phyloP scores from a whole-genome alignment of 2,113 vertebrate species.

The Delphinapterus leucas region DNA sequence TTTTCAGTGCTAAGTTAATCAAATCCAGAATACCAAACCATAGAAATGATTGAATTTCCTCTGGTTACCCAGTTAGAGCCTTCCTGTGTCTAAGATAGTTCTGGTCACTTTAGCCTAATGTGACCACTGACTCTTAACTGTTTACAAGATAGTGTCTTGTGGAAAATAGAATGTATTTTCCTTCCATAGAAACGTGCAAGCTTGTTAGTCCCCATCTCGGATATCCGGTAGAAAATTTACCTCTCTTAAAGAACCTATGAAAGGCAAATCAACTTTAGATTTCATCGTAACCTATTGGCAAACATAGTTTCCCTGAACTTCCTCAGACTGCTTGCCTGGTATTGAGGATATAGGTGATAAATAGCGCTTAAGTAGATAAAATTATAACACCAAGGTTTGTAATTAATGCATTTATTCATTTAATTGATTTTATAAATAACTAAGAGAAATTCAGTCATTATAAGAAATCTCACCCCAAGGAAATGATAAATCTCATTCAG shows the following conservation, averaged over 20 bases:
- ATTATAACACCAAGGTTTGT: neutral
- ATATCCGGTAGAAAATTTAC: neutral
- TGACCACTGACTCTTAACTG: neutral
- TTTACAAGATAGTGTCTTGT: neutral
- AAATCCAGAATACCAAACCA: neutral
- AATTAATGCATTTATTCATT: neutral
- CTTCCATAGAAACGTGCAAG: neutral
- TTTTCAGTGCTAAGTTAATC: neutral
- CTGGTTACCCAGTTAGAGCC: neutral
- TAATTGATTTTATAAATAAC: neutral
- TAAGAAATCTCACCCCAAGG: neutral
- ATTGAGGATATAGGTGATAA: neutral
- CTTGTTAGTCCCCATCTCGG: neutral
- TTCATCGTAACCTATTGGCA: neutral
- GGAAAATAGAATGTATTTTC: neutral
- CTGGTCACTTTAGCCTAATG: neutral
- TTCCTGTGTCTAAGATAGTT: neutral
- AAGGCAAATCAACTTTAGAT: neutral
- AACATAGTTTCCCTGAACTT: neutral
- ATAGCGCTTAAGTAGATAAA: neutral
- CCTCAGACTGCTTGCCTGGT: neutral
- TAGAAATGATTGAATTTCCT: neutral
- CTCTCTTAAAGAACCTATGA: neutral
- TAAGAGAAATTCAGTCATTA: neutral
- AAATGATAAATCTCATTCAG: neutral